Base-by-base conservation (phyloP, 2,797 vertebrate species). In the Allobates femoralis region DNA sequence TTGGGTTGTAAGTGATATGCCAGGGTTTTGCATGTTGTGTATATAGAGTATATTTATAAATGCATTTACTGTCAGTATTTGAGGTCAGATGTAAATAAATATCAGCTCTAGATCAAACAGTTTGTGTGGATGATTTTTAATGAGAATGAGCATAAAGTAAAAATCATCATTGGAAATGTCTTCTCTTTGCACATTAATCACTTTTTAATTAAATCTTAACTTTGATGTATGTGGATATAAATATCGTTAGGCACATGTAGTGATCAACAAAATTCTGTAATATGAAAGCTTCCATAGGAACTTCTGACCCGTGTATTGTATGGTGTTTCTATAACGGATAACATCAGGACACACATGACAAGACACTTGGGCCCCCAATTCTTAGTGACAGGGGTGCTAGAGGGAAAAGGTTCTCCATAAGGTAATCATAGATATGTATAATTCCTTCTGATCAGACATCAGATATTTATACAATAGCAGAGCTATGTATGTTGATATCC, bases 171-270 rank as follows among this genome's bases (percentile, higher is more conserved):
- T 55, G 46, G 28, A 77, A 77, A 77, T 77, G 21, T 32, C 51
- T 56, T 28, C 11, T 77, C 50, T 77, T 55, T 56, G 19, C 30
- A 77, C 28, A 77, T 77, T 30, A 77, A 55, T 77, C 75, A 55
- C 7, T 77, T 77, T 32, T 30, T 56, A 32, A 56, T 32, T 77
- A 77, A 77, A 28, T 77, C 30, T 56, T 77, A 30, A 56, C 75
- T 77, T 77, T 77, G 50, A 77, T 55, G 75, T 56, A 77, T 34
- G 30, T 77, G 16, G 23, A 23, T 77, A 11, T 56, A 77, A 32
- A 77, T 55, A 56, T 77, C 30, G 34, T 34, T 32, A 77, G 69
- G 21, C 37, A n/a, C 41, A 46, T 73, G 50, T 73, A 73, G 37
- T 15, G 67, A 41, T 23, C 26, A 23, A 18, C 14, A 46, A n/a